Evolutionary conservation across 1,140 invertebrate genomes (phyloP).

Genomic region (Chymomyza costata): DNA sequence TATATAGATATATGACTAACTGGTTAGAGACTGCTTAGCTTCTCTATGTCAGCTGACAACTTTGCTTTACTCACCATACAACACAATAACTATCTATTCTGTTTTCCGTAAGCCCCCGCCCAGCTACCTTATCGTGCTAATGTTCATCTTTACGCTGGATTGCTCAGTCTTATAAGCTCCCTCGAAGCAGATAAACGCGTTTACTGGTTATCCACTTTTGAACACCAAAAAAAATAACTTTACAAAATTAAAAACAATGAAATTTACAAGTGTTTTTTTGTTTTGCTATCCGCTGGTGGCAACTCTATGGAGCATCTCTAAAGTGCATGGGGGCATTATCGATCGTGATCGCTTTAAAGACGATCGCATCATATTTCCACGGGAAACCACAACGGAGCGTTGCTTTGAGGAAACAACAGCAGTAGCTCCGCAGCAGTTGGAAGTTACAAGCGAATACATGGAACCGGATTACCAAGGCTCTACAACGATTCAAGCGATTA

Average conservation of each 20-base stretch:
- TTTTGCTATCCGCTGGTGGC: no score
- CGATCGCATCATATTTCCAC: constrained; percentile 51
- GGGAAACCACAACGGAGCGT: constrained; percentile 13
- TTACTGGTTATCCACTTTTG: constrained; percentile 17
- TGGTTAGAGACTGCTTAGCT: background rate
- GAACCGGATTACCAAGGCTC: background rate
- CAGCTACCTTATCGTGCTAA: no score
- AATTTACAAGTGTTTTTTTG: background rate
- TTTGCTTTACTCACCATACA: constrained; percentile 1
- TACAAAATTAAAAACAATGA: constrained; percentile 22
- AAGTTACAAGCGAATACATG: constrained; percentile 1
- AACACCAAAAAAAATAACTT: background rate
- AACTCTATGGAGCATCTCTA: no score
- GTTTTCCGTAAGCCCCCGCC: no score
- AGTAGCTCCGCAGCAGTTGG: background rate
- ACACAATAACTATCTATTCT: no score
- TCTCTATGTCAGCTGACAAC: constrained; percentile 3
- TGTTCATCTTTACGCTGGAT: no score
- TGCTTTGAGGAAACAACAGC: background rate
- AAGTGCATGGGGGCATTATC: no score
- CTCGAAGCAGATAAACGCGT: constrained; percentile 46
- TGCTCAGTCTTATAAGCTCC: constrained; percentile 35
- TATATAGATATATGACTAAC: no score
- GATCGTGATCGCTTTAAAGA: no score
- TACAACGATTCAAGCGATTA: constrained; percentile 9